Evolutionary conservation across 1,140 invertebrate genomes (phyloP), one percentile per base, ranked within the genome.

Genomic region (Lycorma delicatula): DNA sequence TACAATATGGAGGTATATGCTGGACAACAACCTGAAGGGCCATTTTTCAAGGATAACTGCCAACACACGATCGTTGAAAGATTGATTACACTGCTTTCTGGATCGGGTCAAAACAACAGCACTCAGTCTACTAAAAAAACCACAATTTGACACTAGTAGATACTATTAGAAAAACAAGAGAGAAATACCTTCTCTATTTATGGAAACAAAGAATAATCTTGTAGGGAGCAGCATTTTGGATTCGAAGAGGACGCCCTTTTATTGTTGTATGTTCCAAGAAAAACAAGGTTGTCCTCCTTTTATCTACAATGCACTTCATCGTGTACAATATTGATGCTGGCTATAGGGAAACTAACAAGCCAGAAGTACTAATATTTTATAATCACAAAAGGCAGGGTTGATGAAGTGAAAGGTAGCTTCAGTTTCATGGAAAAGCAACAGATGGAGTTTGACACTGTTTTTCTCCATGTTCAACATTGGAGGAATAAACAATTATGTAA

Each of bases 141-240:
- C 25, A 72, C 49, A 69, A 69, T 20, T 51, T 70, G 44, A 72
- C 66, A 41, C 51, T 68, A 26, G 61, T 68, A 49, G 66, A 68
- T 46, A 71, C 66, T 28, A 26, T 71, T 3, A 58, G 61, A 44
- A 66, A 58, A 71, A 71, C 38, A 71, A 71, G 63, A 28, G 53
- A n/a, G 66, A 71, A 61, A 67, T 73, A 28, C 71, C 71, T 6
- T 56, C 61, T 51, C 60, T 69, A 34, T 60, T 73, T 27, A 23
- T 54, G 18, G 18, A 48, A 7, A 56, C 12, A 28, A 64, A 59
- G 58, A 53, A 46, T 16, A 27, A 16, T 16, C 12, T 16, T 5
- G 31, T 29, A 9, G 29, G 31, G 9, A 9, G 13, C 5, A 11
- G 6, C 4, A 12, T 2, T 54, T 41, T 54, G 53, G 16, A 5